Evolutionary conservation across 1,140 invertebrate genomes (phyloP).

Genomic region (Drosophila pandora): DNA sequence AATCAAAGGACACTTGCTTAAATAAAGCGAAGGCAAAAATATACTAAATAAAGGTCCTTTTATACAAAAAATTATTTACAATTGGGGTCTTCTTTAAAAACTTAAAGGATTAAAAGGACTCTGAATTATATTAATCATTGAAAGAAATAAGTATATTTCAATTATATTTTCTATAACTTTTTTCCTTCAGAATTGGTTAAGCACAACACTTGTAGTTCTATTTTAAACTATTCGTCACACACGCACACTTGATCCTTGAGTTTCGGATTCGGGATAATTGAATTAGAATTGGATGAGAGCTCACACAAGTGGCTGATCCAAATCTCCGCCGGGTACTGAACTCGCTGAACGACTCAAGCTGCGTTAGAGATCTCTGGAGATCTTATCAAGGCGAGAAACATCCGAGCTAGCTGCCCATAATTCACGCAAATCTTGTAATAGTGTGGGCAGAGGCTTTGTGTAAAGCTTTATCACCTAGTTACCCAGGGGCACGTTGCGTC

Average conservation of each 20-base stretch:
- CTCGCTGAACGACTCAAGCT: slow-evolving; percentile 16
- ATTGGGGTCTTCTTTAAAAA: too few species aligned
- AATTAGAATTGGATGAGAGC: slow-evolving; percentile 12
- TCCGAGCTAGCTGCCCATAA: slow-evolving; percentile 37
- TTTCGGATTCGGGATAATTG: slow-evolving; percentile 26
- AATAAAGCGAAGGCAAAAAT: too few species aligned
- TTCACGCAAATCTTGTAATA: slow-evolving; percentile 64
- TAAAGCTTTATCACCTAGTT: slow-evolving; percentile 48
- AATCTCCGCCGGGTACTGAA: slow-evolving; percentile 46
- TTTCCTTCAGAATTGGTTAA: not conserved
- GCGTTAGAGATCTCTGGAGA: slow-evolving; percentile 26
- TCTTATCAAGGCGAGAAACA: slow-evolving; percentile 42
- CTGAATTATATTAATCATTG: too few species aligned
- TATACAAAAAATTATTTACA: not conserved
- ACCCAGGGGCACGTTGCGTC: slow-evolving; percentile 24
- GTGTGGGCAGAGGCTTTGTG: slow-evolving; percentile 34
- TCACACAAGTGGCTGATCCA: slow-evolving; percentile 33
- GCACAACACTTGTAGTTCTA: not conserved
- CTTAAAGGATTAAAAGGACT: too few species aligned
- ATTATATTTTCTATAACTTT: too few species aligned
- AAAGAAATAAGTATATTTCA: too few species aligned
- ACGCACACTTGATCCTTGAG: slow-evolving; percentile 25
- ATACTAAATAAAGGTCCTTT: not conserved
- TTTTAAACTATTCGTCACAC: slow-evolving; percentile 6
- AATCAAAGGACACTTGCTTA: slow-evolving; percentile 18